These are phyloP conservation scores for Pachycephala philippinensis DNA, from an alignment of 2,113 vertebrate species.

Conservation along the genomic window DNA sequence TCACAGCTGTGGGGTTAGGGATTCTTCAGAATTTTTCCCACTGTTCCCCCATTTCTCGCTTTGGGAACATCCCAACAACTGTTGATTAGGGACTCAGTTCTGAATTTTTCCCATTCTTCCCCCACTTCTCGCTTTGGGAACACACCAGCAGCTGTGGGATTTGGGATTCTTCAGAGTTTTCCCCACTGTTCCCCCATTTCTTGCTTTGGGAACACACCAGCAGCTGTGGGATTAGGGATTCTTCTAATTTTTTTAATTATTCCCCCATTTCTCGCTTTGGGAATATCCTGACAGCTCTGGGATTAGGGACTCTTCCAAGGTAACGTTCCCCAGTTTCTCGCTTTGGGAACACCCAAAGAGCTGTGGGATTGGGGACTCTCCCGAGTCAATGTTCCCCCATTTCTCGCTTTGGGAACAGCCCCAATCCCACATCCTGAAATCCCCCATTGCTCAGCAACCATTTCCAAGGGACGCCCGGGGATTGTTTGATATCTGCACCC, in stretches of 20 bases:
- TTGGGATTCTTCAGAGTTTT: background rate
- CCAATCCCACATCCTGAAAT: background rate
- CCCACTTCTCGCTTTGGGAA: background rate
- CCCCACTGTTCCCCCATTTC: background rate
- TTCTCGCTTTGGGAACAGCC: conserved; percentile 12
- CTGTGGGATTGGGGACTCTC: background rate
- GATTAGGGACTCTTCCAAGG: background rate
- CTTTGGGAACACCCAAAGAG: background rate
- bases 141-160: background rate
- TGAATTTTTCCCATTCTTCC: background rate
- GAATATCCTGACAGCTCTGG: background rate
- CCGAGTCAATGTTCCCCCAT: background rate
- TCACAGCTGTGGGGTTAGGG: accelerated
- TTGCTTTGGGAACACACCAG: background rate
- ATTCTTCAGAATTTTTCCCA: background rate
- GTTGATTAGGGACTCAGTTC: no score
- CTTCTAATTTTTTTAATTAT: no score
- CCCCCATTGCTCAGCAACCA: background rate
- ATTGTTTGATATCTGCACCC: background rate
- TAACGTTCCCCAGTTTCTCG: background rate
- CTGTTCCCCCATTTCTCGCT: background rate
- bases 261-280: background rate
- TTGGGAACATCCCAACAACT: background rate
- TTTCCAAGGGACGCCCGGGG: background rate
- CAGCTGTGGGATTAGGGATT: background rate